A percentile compares a stretch with the other conserved stretches of the same genome.
Evolutionary conservation across 2,113 vertebrate species (phyloP).

Genomic region (Salvelinus namaycush): DNA sequence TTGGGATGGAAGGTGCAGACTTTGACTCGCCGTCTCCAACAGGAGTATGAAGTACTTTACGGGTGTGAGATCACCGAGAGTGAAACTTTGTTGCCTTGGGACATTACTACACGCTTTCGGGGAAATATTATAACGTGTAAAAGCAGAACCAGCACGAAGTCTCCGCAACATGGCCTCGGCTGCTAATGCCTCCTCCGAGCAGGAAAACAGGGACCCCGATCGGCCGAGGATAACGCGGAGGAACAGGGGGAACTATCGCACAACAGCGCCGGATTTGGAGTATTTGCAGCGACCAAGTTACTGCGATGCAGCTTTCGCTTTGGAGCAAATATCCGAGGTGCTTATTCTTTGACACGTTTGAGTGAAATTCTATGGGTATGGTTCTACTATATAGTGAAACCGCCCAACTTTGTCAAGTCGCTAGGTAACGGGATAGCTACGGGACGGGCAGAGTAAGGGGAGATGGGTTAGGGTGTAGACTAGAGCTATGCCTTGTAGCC

Average conservation of each 20-base stretch:
- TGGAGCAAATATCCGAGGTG: constrained; percentile 97
- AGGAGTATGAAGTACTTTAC: constrained; percentile 80
- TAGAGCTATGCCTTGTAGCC: background rate
- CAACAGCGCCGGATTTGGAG: constrained; percentile 83
- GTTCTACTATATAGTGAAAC: constrained; percentile 33
- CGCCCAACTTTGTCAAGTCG: constrained; percentile 54
- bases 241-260: constrained; percentile 75
- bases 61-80: constrained; percentile 75
- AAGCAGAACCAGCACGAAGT: constrained; percentile 75
- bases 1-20: constrained; percentile 94
- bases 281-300: constrained; percentile 96
- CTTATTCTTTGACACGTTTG: constrained; percentile 50
- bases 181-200: constrained; percentile 85
- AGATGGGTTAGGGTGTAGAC: background rate
- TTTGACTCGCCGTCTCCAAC: constrained; percentile 87
- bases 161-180: constrained; percentile 94
- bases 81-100: constrained; percentile 76
- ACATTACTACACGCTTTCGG: constrained; percentile 74
- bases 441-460: constrained; percentile 49
- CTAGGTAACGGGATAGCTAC: constrained; percentile 67
- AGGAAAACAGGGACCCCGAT: constrained; percentile 82
- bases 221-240: constrained; percentile 83
- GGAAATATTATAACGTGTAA: constrained; percentile 75
- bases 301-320: constrained; percentile 92
- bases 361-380: constrained; percentile 14